Percentiles rank a stretch among this genome's conserved stretches.
phyloP scores from a whole-genome alignment of 2,113 vertebrate species.

The Cichladusa arquata region DNA sequence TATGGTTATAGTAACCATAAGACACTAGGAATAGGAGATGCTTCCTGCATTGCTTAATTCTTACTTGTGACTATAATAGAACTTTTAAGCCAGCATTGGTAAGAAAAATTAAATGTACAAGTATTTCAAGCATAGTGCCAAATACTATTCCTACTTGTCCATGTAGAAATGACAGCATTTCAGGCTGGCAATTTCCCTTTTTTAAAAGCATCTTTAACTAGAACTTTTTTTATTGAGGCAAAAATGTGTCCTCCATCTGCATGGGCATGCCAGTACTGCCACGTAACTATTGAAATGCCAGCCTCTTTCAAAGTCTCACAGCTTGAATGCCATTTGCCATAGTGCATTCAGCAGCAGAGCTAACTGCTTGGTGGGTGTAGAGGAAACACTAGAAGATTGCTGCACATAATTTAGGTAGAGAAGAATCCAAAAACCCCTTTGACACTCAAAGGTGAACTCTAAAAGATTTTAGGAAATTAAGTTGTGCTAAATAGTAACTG shows the following conservation, averaged over 20 bases:
- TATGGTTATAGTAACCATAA: background rate
- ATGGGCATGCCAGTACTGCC: background rate
- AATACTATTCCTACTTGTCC: background rate
- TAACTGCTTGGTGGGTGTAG: background rate
- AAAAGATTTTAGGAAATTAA: background rate
- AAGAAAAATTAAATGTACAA: background rate
- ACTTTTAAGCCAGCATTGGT: background rate
- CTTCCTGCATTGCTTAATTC: background rate
- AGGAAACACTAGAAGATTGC: background rate
- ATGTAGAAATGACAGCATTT: background rate
- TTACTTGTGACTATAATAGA: background rate
- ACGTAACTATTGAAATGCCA: background rate
- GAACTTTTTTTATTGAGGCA: background rate
- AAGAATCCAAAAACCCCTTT: background rate
- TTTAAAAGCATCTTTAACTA: background rate
- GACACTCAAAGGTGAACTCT: background rate
- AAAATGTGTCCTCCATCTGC: background rate
- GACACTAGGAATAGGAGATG: background rate
- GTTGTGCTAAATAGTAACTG: background rate
- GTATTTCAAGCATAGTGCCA: background rate
- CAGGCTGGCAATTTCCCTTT: background rate
- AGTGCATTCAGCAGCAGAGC: background rate
- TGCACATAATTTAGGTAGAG: background rate
- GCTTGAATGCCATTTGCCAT: background rate
- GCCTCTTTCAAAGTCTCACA: background rate